Evolutionary conservation across 2,797 vertebrate genomes (phyloP).

Genomic region (Bovichtus variegatus): DNA sequence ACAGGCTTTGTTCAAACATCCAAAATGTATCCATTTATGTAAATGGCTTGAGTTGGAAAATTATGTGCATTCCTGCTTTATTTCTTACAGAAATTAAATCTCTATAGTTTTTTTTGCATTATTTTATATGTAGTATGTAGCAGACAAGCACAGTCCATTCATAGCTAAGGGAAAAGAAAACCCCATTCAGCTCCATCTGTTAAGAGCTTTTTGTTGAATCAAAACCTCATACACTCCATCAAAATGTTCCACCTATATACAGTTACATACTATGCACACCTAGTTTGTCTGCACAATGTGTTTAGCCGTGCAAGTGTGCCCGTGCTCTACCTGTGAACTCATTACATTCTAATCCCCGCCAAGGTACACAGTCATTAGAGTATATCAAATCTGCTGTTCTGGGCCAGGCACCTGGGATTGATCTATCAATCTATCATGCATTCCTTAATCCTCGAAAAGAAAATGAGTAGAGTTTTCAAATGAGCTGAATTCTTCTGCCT

Average conservation of each 20-base stretch:
- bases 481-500: slow-evolving; percentile 56
- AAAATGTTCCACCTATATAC: slow-evolving; percentile 76
- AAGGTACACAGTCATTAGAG: slow-evolving; percentile 72
- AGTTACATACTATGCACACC: slow-evolving; percentile 77
- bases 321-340: slow-evolving; percentile 71
- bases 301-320: slow-evolving; percentile 60
- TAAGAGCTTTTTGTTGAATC: slow-evolving; percentile 63
- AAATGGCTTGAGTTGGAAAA: slow-evolving; percentile 36
- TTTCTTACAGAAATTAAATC: slow-evolving; percentile 49
- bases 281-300: slow-evolving; percentile 63
- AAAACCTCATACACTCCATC: slow-evolving; percentile 60
- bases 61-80: slow-evolving; percentile 52
- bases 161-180: slow-evolving; percentile 44
- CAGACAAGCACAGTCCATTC: slow-evolving; percentile 60
- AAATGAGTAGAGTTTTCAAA: slow-evolving; percentile 66
- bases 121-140: slow-evolving; percentile 32
- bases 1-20: slow-evolving; percentile 61
- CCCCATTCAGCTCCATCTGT: slow-evolving; percentile 47
- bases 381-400: slow-evolving; percentile 68
- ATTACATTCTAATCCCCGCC: slow-evolving; percentile 77
- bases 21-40: slow-evolving; percentile 41
- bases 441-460: slow-evolving; percentile 72
- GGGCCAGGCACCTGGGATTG: slow-evolving; percentile 64
- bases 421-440: slow-evolving; percentile 76
- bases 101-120: slow-evolving; percentile 23